These are phyloP conservation scores for Thysanoteuthis rhombus DNA, from an alignment of 2,888 invertebrate genomes.

Conservation along the genomic window DNA sequence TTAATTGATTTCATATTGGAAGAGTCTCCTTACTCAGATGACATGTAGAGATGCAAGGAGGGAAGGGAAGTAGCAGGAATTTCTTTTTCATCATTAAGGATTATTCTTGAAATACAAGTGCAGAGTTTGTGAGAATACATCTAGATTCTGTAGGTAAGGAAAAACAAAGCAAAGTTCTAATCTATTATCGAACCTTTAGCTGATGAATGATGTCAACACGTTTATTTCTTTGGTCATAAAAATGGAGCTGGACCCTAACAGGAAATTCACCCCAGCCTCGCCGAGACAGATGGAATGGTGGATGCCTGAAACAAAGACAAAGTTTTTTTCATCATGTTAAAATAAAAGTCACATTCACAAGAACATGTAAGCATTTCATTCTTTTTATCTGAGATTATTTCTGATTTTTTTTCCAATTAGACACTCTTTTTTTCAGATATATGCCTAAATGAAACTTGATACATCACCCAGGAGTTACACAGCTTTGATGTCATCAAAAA, in stretches of 20 bases:
- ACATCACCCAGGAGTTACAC: too few species aligned
- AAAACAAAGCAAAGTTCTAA: neutral
- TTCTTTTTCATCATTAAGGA: too few species aligned
- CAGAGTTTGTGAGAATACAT: neutral
- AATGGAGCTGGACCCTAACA: constrained; percentile 82
- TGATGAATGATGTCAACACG: constrained; percentile 81
- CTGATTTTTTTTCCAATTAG: too few species aligned
- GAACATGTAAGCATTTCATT: neutral
- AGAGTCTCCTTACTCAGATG: too few species aligned
- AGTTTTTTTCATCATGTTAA: neutral
- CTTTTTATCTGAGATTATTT: too few species aligned
- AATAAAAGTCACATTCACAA: neutral
- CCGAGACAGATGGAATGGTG: constrained; percentile 85
- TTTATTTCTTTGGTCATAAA: constrained; percentile 78
- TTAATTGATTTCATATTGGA: too few species aligned
- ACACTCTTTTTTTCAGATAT: too few species aligned
- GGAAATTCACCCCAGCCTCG: constrained; percentile 95
- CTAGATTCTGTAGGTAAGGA: neutral
- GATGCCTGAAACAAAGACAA: constrained; percentile 71
- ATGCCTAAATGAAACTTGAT: too few species aligned
- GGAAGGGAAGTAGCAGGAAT: too few species aligned
- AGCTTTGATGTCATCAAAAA: too few species aligned
- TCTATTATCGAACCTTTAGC: constrained; percentile 60
- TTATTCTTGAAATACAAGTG: too few species aligned
- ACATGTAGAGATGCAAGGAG: too few species aligned